These are phyloP conservation scores for Sylvietta virens DNA, from an alignment of 2,113 vertebrate genomes.

Conservation along the genomic window DNA sequence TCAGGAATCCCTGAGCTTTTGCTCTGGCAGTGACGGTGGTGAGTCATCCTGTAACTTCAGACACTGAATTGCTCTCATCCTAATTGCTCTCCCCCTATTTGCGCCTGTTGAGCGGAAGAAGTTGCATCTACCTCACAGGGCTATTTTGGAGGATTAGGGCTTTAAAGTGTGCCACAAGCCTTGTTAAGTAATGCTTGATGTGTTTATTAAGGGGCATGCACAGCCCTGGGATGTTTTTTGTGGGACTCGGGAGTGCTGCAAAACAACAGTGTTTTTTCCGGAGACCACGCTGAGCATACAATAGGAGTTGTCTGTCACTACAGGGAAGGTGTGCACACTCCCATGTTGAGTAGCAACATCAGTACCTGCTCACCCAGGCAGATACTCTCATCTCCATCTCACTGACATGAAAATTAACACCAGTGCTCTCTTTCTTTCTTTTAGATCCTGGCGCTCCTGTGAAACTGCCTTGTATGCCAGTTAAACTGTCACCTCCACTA, in stretches of 20 bases:
- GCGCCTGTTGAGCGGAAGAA: neutral
- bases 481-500: slow-evolving; percentile 95
- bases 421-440: slow-evolving; percentile 42
- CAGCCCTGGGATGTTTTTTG: neutral
- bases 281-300: neutral
- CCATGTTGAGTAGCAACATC: neutral
- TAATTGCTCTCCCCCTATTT: neutral
- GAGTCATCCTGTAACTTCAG: slow-evolving; percentile 20
- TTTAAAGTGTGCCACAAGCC: neutral
- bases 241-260: neutral
- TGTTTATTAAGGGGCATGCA: neutral
- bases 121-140: neutral
- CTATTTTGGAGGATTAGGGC: neutral
- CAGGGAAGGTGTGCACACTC: neutral
- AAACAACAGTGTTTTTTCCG: neutral
- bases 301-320: neutral
- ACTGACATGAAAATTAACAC: neutral
- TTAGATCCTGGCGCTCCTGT: slow-evolving; percentile 90
- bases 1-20: neutral
- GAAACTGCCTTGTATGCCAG: slow-evolving; percentile 94
- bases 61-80: neutral
- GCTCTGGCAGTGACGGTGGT: neutral
- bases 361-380: neutral
- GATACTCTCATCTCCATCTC: neutral
- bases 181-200: neutral